Evolutionary conservation across 2,888 invertebrate genomes (phyloP), one percentile per base, ranked within the genome.

Genomic region (Dermolepida albohirtum): DNA sequence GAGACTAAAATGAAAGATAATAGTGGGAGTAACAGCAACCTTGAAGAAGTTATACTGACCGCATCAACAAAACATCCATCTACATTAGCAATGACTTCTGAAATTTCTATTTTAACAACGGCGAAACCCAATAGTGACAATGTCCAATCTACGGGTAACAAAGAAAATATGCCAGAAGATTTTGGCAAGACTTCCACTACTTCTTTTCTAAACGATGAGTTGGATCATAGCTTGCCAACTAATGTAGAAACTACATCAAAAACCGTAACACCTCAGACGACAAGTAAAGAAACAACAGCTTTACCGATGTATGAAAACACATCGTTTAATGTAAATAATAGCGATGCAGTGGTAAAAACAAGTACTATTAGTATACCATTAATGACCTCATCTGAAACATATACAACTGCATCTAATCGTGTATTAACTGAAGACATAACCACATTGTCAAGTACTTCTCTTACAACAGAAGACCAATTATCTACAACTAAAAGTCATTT

Each of bases 191-290:
- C 4, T 22, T 1, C 59, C 2, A 34, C 6, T n/a, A 16, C 14
- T 8, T 1, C 22, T 8, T 22, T 22, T 1, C 17, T 10, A 11
- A 22, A 5, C 4, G n/a, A 16, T 49, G 16, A 22, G 11, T 49
- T 17, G 1, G 5, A 10, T 1, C 4, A 16, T 2, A 10, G 22
- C 4, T 17, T 11, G 5, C 11, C 6, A 12, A 47, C 39, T 1
- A 16, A 8, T 8, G 34, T 49, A 39, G 47, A 16, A 16, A 47
- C 29, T 14, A 47, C 59, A 12, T 43, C 44, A 16, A 41, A 47
- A 27, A 67, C 68, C 17, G 51, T 57, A 8, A 57, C 50, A 62
- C 64, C 67, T 14, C 27, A 10, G 2, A 49, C 62, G 4, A 55
- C 27, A 27, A 29, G 34, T 27, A 7, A 34, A 34, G 1, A 10